Evolutionary conservation across 2,113 vertebrate species (phyloP).

Genomic region (Crotalus helleri): DNA sequence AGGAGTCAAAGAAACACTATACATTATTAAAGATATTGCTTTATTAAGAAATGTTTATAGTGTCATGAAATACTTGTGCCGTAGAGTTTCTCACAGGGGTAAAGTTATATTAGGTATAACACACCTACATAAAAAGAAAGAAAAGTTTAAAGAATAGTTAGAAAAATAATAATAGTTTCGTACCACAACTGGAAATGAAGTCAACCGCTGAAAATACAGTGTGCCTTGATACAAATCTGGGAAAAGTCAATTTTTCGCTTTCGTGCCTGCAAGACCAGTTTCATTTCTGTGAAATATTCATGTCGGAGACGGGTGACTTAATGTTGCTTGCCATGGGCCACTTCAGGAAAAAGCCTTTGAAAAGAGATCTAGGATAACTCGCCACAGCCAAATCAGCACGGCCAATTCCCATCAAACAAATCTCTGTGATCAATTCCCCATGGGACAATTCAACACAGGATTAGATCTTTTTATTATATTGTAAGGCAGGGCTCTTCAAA

Average conservation of each 20-base stretch:
- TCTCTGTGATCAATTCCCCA: too few relatives aligned
- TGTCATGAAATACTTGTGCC: conserved; percentile 41
- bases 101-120: conserved; percentile 38
- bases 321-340: neutral
- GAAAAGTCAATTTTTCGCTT: neutral
- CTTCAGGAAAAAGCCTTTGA: neutral
- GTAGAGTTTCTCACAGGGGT: conserved; percentile 40
- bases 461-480: too few relatives aligned
- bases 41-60: conserved; percentile 48
- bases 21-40: conserved; percentile 60
- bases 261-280: neutral
- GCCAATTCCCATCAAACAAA: too few relatives aligned
- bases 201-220: neutral
- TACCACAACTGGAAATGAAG: neutral
- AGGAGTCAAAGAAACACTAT: conserved; percentile 14
- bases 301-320: neutral
- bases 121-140: conserved; percentile 40
- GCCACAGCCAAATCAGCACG: too few relatives aligned
- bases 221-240: neutral
- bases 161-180: neutral
- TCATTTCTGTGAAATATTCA: neutral
- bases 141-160: conserved; percentile 21
- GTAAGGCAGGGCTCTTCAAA: too few relatives aligned
- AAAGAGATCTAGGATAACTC: neutral
- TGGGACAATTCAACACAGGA: too few relatives aligned